phyloP scores from a whole-genome alignment of 2,113 vertebrate genomes.

The Nyctereutes procyonoides region DNA sequence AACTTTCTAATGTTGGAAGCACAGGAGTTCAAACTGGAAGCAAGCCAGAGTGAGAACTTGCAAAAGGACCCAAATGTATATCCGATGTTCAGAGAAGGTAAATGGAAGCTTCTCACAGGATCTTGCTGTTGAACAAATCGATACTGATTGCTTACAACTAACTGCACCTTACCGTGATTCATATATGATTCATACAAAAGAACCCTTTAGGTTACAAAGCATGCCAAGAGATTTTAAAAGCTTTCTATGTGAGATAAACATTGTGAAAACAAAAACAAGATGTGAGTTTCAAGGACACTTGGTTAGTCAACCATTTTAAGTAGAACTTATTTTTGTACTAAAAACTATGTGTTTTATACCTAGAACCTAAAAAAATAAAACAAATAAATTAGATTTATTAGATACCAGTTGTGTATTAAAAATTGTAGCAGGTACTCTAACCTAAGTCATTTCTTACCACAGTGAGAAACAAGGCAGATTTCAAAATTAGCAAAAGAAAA shows the following conservation, averaged over 20 bases:
- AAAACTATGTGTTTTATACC: background rate
- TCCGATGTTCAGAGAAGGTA: background rate
- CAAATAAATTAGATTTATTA: background rate
- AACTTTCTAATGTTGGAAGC: background rate
- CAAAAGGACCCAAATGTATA: background rate
- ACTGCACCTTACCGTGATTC: no score
- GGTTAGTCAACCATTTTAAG: background rate
- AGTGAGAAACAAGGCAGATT: conserved; percentile 1
- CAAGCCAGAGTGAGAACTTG: background rate
- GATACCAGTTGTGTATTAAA: background rate
- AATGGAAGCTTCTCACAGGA: background rate
- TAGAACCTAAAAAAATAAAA: background rate
- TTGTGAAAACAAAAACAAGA: background rate
- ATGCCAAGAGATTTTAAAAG: background rate
- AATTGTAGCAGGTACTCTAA: background rate
- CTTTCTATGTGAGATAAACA: background rate
- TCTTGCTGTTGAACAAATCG: background rate
- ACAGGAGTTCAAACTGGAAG: background rate
- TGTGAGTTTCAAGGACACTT: background rate
- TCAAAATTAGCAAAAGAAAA: background rate
- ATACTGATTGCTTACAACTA: background rate
- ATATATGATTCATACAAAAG: background rate
- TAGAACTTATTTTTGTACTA: background rate
- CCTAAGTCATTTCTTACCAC: background rate
- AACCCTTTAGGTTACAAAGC: background rate